These are phyloP conservation scores for Entomobrya proxima DNA, from an alignment of 2,888 invertebrate genomes.

Conservation along the genomic window DNA sequence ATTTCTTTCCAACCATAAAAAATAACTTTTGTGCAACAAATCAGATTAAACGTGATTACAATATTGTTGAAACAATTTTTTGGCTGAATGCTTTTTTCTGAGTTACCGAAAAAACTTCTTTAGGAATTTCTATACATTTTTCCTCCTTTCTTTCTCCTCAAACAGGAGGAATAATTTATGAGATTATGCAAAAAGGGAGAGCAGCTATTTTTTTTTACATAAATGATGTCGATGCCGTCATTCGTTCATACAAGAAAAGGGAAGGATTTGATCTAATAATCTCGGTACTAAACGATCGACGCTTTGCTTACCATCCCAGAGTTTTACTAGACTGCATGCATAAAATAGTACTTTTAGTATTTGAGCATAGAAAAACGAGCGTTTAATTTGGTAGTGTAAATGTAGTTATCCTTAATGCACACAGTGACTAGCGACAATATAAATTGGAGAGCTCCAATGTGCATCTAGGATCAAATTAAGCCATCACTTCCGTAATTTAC, in stretches of 20 bases:
- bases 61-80: conserved; percentile 7
- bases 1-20: not conserved
- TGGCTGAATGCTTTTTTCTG: not conserved
- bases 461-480: conserved; percentile 10
- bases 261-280: not conserved
- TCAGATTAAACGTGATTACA: conserved; percentile 7
- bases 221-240: not conserved
- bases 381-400: too few species aligned
- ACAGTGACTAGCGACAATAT: not conserved
- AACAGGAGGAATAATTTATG: not conserved
- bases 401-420: too few species aligned
- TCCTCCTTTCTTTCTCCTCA: too few species aligned
- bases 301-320: too few species aligned
- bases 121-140: too few species aligned
- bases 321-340: too few species aligned
- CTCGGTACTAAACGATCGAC: not conserved
- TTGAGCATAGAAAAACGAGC: too few species aligned
- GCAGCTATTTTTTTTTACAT: not conserved
- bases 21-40: not conserved
- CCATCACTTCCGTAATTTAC: conserved; percentile 27
- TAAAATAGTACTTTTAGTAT: too few species aligned
- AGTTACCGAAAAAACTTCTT: not conserved
- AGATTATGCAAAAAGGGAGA: not conserved
- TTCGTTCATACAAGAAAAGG: not conserved
- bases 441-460: not conserved